Base-by-base conservation (phyloP, 2,888 invertebrate genomes). In the Tetrapedia diversipes region DNA sequence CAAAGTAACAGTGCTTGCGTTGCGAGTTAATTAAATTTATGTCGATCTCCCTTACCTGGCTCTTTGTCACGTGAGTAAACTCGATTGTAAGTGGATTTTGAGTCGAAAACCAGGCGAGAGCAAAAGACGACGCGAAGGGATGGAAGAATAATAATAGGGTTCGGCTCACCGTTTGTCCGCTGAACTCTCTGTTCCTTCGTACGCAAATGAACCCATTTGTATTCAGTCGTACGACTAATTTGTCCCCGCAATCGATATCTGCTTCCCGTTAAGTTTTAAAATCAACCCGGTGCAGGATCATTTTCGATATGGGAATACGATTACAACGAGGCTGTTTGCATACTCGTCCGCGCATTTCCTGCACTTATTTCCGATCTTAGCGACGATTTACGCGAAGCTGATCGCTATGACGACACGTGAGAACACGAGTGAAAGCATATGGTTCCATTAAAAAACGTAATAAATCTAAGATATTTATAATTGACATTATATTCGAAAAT, bases 201-300 rank as follows among this genome's bases (percentile, higher is more conserved):
- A 80, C 78, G 76, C 77, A 83, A 86, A 86, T 81, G 82, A 86
- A 83, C 70, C 84, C 67, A 83, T 85, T 83, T 83, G 82, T 85
- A 86, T 86, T 86, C 86, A 78, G 74, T 69, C 67, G 67, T 72
- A 76, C 76, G 57, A 59, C 66, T 68, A 78, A 86, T 81, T 86
- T 72, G 61, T 54, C 72, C 75, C 66, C 67, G 61, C 72, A n/a
- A n/a, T 68, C 71, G 69, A 80, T 81, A 71, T 67, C 67, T 60
- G 49, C 63, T n/a, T 71, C 65, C 65, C 71, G 66, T 68, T 66
- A 67, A 61, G 65, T 74, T 78, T 64, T 54, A 57, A 65, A 61
- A 51, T 77, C 45, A 29, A 39, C 7, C 43, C n/a, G 43, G 8
- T 6, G 6, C 39, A 47, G 53, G 56, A 66, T 63, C 71, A 71